Percentiles rank a stretch among this genome's conserved stretches.
Conservation (phyloP, 2,797 vertebrate species). For the Enteromius radiatus region DNA sequence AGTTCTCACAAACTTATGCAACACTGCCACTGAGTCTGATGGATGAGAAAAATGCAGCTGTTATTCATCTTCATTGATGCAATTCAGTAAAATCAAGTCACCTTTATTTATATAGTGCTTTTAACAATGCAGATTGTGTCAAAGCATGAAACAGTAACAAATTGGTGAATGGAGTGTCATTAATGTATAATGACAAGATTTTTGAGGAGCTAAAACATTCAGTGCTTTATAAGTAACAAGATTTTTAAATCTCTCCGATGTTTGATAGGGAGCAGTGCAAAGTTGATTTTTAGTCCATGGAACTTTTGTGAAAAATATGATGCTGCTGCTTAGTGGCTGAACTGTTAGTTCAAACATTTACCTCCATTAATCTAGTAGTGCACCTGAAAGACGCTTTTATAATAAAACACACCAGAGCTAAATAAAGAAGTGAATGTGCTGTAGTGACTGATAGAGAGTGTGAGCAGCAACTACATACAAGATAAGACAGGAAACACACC, state of each 20-base stretch:
- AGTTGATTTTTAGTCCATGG: too few relatives aligned
- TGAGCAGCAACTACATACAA: not conserved
- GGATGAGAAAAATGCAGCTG: not conserved
- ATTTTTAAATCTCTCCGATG: too few relatives aligned
- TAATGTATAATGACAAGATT: too few relatives aligned
- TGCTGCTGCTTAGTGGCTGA: too few relatives aligned
- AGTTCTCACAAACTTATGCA: constrained; percentile 45
- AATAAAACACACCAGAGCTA: constrained; percentile 2
- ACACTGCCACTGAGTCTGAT: not conserved
- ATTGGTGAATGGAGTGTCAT: too few relatives aligned
- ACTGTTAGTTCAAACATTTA: not conserved
- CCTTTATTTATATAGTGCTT: too few relatives aligned
- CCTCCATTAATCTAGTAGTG: not conserved
- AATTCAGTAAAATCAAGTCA: not conserved
- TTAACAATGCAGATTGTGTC: too few relatives aligned
- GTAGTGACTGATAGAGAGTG: not conserved
- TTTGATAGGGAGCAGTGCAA: too few relatives aligned
- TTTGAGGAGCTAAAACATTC: too few relatives aligned
- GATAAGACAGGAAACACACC: constrained; percentile 48
- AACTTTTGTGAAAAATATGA: too few relatives aligned
- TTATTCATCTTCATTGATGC: not conserved
- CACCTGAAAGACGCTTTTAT: not conserved
- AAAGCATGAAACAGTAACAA: too few relatives aligned
- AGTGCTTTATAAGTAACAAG: too few relatives aligned
- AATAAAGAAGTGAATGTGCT: not conserved